A percentile compares a stretch with the other conserved stretches of the same genome.
Conservation (phyloP, 23 tunicate species). For the Trididemnum nubilum region DNA sequence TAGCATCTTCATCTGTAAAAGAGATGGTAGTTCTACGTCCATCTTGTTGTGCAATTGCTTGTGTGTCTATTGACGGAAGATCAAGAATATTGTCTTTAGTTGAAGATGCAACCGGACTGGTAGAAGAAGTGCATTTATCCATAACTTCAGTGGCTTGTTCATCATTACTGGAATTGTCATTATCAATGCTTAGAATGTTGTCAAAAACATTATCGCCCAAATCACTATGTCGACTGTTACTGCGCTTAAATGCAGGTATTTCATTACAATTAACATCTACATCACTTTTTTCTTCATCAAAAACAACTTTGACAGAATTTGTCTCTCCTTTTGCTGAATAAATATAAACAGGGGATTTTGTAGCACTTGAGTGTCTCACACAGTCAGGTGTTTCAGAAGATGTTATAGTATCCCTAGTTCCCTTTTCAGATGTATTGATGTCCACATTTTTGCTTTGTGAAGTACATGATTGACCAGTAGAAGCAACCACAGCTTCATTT, state of each 20-base stretch:
- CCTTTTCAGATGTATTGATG: too few species aligned
- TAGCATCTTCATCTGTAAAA: slow-evolving; percentile 4
- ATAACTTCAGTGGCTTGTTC: neutral
- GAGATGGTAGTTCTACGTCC: neutral
- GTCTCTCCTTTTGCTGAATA: slow-evolving; percentile 9
- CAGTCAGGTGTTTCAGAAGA: neutral
- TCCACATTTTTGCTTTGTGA: too few species aligned
- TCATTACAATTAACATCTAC: neutral
- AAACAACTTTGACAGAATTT: slow-evolving; percentile 1
- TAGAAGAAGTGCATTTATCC: neutral
- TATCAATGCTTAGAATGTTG: slow-evolving; percentile 48
- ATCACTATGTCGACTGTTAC: slow-evolving; percentile 64
- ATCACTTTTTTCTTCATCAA: neutral
- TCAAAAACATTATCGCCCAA: slow-evolving; percentile 77
- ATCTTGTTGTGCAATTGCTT: neutral
- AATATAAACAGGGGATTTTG: neutral
- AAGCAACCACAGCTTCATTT: neutral
- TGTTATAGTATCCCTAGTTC: neutral
- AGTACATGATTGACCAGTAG: too few species aligned
- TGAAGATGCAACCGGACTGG: neutral
- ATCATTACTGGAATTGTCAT: neutral
- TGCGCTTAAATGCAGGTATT: neutral
- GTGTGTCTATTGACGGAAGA: neutral
- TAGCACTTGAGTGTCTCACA: neutral
- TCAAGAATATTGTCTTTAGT: neutral